phyloP scores from a whole-genome alignment of 1,140 invertebrate genomes.

The Drosophila hydei region DNA sequence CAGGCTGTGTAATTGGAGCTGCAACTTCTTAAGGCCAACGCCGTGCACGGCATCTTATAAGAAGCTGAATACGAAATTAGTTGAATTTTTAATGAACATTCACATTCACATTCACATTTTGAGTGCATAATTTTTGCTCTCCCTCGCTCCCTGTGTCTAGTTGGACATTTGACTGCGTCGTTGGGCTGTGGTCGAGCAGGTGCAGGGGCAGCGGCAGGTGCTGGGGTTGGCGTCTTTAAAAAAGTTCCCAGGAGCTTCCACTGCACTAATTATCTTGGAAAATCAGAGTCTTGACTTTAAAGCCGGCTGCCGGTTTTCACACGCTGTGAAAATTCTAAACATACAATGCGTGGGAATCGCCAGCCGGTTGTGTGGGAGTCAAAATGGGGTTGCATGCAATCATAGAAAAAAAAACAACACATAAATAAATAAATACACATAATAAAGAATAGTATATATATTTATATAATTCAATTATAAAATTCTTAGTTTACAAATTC shows the following conservation, averaged over 20 bases:
- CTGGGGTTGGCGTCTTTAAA: slow-evolving; percentile 22
- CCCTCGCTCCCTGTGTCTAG: slow-evolving; percentile 17
- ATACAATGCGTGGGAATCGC: slow-evolving; percentile 74
- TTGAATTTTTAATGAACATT: slow-evolving; percentile 79
- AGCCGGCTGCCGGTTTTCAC: slow-evolving; percentile 72
- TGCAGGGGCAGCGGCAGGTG: slow-evolving; percentile 29
- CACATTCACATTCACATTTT: slow-evolving; percentile 47
- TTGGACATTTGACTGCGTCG: slow-evolving; percentile 47
- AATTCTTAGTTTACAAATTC: too few relatives aligned
- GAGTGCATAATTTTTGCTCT: slow-evolving; percentile 38
- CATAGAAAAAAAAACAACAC: slow-evolving; percentile 7
- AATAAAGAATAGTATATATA: slow-evolving; percentile 26
- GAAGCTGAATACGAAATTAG: slow-evolving; percentile 81
- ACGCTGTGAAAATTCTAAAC: slow-evolving; percentile 74
- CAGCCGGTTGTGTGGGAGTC: slow-evolving; percentile 67
- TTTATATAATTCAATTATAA: slow-evolving; percentile 9
- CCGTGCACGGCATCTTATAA: slow-evolving; percentile 63
- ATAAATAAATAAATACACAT: slow-evolving; percentile 29
- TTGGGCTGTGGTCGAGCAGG: slow-evolving; percentile 32
- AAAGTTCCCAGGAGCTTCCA: slow-evolving; percentile 76
- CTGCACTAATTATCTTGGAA: slow-evolving; percentile 78
- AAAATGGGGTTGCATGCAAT: slow-evolving; percentile 61
- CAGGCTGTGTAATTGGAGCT: slow-evolving; percentile 69
- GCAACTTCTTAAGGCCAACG: slow-evolving; percentile 66
- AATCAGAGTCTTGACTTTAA: slow-evolving; percentile 69